A percentile compares a stretch with the other conserved stretches of the same genome.
These are phyloP conservation scores for Acomys russatus DNA, from an alignment of 2,797 vertebrate genomes.

Conservation along the genomic window DNA sequence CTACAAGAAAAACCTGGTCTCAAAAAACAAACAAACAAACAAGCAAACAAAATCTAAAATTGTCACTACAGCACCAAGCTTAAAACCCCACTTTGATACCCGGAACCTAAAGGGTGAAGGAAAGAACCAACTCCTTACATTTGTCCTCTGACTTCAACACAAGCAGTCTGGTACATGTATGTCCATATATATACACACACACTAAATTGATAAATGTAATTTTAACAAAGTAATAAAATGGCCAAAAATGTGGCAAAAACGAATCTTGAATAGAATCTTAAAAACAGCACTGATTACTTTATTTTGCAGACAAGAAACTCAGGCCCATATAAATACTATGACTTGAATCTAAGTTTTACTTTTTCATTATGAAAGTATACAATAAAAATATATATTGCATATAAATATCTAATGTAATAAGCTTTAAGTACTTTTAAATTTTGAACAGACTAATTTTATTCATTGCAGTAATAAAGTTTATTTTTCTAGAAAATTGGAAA, in stretches of 20 bases:
- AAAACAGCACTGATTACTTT: neutral
- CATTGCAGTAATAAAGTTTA: conserved; percentile 49
- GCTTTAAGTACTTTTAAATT: neutral
- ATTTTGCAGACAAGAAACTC: neutral
- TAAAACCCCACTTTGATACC: neutral
- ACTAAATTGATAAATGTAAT: neutral
- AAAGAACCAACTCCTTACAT: neutral
- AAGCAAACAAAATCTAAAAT: too few relatives aligned
- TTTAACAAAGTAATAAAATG: neutral
- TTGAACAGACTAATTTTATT: neutral
- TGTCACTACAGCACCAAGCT: neutral
- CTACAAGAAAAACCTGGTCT: too few relatives aligned
- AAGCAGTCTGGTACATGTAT: too few relatives aligned
- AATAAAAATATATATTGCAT: neutral
- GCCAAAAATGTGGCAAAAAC: neutral
- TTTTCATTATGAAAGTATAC: neutral
- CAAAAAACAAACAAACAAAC: too few relatives aligned
- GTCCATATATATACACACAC: neutral
- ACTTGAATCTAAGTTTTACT: neutral
- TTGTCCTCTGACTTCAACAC: too few relatives aligned
- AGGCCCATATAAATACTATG: neutral
- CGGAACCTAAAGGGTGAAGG: neutral
- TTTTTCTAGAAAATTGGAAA: conserved; percentile 51
- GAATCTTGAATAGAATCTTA: neutral
- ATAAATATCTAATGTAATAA: neutral